A percentile compares a stretch with the other conserved stretches of the same genome.
These are phyloP conservation scores for Naso thynnoides DNA, from an alignment of 2,797 vertebrate genomes.

Conservation along the genomic window DNA sequence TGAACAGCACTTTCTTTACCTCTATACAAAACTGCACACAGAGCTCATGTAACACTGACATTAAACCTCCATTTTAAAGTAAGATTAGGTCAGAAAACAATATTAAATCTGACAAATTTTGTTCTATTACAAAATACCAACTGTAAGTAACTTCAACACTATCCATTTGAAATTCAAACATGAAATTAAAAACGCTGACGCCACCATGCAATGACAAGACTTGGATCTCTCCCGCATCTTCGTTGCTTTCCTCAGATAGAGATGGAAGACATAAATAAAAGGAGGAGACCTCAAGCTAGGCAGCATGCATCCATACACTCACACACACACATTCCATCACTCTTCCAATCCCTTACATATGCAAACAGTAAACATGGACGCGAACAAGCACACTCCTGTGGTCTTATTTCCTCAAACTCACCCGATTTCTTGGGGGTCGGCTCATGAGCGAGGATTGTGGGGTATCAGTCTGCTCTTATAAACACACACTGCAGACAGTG, in stretches of 20 bases:
- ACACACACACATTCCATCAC: constrained; percentile 21
- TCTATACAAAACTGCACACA: constrained; percentile 14
- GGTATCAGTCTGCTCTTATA: constrained; percentile 82
- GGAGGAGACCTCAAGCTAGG: constrained; percentile 63
- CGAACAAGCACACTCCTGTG: constrained; percentile 32
- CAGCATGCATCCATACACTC: constrained; percentile 73
- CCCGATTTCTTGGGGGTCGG: constrained; percentile 86
- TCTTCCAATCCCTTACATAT: constrained; percentile 15
- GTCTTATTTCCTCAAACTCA: constrained; percentile 83
- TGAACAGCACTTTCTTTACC: constrained; percentile 35
- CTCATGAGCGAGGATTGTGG: constrained; percentile 82
- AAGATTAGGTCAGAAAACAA: not conserved
- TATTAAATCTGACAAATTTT: not conserved
- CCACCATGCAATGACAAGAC: not conserved
- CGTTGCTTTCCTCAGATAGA: constrained; percentile 24
- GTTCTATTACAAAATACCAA: not conserved
- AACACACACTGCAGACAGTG: constrained; percentile 75
- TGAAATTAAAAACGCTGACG: not conserved
- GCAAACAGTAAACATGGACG: constrained; percentile 25
- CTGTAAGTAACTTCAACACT: not conserved
- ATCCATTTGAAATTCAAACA: not conserved
- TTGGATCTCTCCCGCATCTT: constrained; percentile 9
- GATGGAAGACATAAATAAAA: constrained; percentile 42
- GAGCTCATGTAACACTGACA: not conserved
- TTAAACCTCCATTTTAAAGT: constrained; percentile 17